These are phyloP conservation scores for Itoplectis maculator DNA, from an alignment of 2,888 invertebrate genomes.

Conservation along the genomic window DNA sequence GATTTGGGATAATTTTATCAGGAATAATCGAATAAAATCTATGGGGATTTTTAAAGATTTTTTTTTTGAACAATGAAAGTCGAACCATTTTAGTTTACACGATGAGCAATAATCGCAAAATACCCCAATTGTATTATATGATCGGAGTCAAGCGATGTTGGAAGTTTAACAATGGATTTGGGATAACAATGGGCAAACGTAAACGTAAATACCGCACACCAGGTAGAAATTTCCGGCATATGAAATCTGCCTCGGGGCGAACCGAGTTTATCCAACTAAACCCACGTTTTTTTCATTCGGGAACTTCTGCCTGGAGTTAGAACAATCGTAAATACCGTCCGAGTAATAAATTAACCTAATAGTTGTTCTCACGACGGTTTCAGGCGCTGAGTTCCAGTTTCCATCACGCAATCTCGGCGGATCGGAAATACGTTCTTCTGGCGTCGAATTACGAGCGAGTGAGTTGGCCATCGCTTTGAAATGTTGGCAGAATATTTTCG, in stretches of 20 bases:
- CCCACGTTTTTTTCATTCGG: neutral
- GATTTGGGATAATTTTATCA: neutral
- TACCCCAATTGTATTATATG: neutral
- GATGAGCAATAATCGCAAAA: too few relatives aligned
- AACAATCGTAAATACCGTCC: neutral
- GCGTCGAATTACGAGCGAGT: slow-evolving; percentile 89
- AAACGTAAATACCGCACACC: neutral
- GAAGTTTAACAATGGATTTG: neutral
- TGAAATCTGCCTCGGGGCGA: neutral
- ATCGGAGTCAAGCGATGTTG: neutral
- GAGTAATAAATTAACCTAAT: slow-evolving; percentile 2
- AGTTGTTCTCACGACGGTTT: slow-evolving; percentile 67
- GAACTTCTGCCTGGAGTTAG: neutral
- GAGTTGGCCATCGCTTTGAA: too few relatives aligned
- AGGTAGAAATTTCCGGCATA: neutral
- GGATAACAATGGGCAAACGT: neutral
- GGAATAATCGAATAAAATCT: too few relatives aligned
- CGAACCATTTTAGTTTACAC: neutral
- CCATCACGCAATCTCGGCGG: slow-evolving; percentile 88
- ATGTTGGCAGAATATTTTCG: too few relatives aligned
- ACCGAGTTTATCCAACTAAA: neutral
- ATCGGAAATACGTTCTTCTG: slow-evolving; percentile 88
- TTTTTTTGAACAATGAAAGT: too few relatives aligned
- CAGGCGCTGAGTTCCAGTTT: slow-evolving; percentile 84
- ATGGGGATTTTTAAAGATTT: neutral